A percentile compares a stretch with the other conserved stretches of the same genome.
Conservation (phyloP, 2,113 vertebrate genomes). For the Maccullochella peelii region DNA sequence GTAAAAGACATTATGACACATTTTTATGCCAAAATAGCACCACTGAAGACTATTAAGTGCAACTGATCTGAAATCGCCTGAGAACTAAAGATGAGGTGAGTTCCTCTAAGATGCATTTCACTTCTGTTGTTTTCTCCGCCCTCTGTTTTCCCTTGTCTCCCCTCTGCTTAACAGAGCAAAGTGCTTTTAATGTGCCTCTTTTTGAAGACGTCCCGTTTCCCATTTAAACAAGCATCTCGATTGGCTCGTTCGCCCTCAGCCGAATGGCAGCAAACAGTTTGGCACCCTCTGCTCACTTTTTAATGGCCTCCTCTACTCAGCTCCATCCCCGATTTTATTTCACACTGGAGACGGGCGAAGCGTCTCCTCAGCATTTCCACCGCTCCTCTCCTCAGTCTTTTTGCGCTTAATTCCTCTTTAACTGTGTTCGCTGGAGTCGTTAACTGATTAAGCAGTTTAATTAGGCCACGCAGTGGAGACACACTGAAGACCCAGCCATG, state of each 20-base stretch:
- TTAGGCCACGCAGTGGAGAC: slow-evolving; percentile 81
- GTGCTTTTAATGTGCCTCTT: slow-evolving; percentile 78
- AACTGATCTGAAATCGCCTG: slow-evolving; percentile 65
- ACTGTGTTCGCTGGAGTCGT: slow-evolving; percentile 83
- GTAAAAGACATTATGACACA: slow-evolving; percentile 40
- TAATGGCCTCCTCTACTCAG: slow-evolving; percentile 76
- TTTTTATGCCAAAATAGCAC: slow-evolving; percentile 46
- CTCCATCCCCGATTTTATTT: slow-evolving; percentile 82
- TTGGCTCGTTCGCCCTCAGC: slow-evolving; percentile 71
- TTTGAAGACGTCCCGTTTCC: slow-evolving; percentile 70
- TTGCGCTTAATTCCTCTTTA: slow-evolving; percentile 85
- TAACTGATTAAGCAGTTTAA: slow-evolving; percentile 88
- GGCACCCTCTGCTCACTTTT: slow-evolving; percentile 73
- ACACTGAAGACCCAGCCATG: slow-evolving; percentile 48
- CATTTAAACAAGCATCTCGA: slow-evolving; percentile 72
- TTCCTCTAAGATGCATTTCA: slow-evolving; percentile 65
- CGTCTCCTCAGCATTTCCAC: slow-evolving; percentile 83
- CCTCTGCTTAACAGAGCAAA: slow-evolving; percentile 72
- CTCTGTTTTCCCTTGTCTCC: slow-evolving; percentile 58
- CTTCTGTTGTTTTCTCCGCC: slow-evolving; percentile 58
- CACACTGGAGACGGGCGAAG: slow-evolving; percentile 82
- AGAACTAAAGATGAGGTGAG: slow-evolving; percentile 64
- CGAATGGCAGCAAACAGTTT: slow-evolving; percentile 71
- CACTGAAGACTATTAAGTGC: slow-evolving; percentile 62
- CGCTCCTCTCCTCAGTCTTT: slow-evolving; percentile 76